phyloP scores from a whole-genome alignment of 2,888 invertebrate species.

The Scaptomyza cyrtandrae region DNA sequence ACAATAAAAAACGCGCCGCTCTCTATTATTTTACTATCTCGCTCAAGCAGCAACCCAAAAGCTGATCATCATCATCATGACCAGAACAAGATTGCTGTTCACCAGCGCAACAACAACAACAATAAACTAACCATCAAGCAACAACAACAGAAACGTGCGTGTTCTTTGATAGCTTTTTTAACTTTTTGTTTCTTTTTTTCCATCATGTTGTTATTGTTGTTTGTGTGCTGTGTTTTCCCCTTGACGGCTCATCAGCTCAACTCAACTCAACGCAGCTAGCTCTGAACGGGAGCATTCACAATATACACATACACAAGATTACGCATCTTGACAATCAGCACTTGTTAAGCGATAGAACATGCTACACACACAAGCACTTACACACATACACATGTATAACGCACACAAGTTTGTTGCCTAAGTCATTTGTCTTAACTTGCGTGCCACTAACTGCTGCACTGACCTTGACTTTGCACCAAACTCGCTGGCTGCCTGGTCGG shows the following conservation, averaged over 20 bases:
- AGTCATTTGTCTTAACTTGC: slow-evolving; percentile 47
- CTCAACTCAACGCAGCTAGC: slow-evolving; percentile 18
- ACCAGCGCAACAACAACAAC: slow-evolving; percentile 34
- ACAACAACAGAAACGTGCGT: slow-evolving; percentile 52
- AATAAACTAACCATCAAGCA: slow-evolving; percentile 10
- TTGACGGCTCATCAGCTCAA: slow-evolving; percentile 47
- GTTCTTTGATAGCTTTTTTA: slow-evolving; percentile 57
- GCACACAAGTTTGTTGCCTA: slow-evolving; percentile 47
- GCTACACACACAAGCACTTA: not conserved
- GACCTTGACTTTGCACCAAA: slow-evolving; percentile 21
- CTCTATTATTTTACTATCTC: slow-evolving; percentile 14
- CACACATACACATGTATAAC: too few species aligned
- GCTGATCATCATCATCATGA: slow-evolving; percentile 62
- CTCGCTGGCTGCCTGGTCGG: not conserved
- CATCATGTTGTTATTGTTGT: slow-evolving; percentile 8
- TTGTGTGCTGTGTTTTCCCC: slow-evolving; percentile 3
- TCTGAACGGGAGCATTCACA: slow-evolving; percentile 54
- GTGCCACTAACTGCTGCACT: slow-evolving; percentile 28
- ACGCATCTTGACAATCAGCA: slow-evolving; percentile 50
- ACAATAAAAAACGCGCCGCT: slow-evolving; percentile 74
- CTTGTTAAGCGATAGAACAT: slow-evolving; percentile 50
- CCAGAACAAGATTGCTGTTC: slow-evolving; percentile 71
- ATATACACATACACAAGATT: slow-evolving; percentile 33
- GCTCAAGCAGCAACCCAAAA: slow-evolving; percentile 28
- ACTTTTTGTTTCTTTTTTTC: slow-evolving; percentile 27